Percentiles rank a stretch among this genome's conserved stretches.
phyloP scores from a whole-genome alignment of 2,113 vertebrate genomes.

The Channa argus region DNA sequence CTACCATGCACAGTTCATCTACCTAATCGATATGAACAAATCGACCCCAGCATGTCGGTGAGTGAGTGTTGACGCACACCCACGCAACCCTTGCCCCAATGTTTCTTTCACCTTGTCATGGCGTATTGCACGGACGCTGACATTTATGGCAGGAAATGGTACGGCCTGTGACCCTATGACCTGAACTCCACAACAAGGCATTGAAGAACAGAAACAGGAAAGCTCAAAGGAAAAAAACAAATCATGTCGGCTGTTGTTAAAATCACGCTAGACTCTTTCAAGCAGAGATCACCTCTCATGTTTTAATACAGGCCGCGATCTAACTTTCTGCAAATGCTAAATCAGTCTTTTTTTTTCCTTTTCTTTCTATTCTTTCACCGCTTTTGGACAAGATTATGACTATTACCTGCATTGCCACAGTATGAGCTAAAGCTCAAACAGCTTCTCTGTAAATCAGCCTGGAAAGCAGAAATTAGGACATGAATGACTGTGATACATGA shows the following conservation, averaged over 20 bases:
- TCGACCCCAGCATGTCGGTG: not conserved
- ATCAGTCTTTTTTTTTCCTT: too few species aligned
- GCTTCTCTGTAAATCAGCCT: too few species aligned
- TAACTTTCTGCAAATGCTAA: too few species aligned
- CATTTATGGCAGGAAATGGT: slow-evolving; percentile 36
- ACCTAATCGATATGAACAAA: not conserved
- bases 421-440: too few species aligned
- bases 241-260: slow-evolving; percentile 21
- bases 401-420: too few species aligned
- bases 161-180: slow-evolving; percentile 37
- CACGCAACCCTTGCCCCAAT: slow-evolving; percentile 1
- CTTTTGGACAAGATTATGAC: too few species aligned
- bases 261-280: slow-evolving; percentile 5
- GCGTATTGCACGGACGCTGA: slow-evolving; percentile 10
- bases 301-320: too few species aligned
- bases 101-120: slow-evolving; percentile 28
- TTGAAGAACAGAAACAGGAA: slow-evolving; percentile 18
- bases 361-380: too few species aligned
- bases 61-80: slow-evolving; percentile 16
- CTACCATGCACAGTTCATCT: not conserved
- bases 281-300: not conserved
- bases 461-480: too few species aligned
- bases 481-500: too few species aligned
- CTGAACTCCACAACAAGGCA: slow-evolving; percentile 15
- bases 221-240: not conserved